phyloP scores from a whole-genome alignment of 1,140 invertebrate species.

The Tetraneura akinire region DNA sequence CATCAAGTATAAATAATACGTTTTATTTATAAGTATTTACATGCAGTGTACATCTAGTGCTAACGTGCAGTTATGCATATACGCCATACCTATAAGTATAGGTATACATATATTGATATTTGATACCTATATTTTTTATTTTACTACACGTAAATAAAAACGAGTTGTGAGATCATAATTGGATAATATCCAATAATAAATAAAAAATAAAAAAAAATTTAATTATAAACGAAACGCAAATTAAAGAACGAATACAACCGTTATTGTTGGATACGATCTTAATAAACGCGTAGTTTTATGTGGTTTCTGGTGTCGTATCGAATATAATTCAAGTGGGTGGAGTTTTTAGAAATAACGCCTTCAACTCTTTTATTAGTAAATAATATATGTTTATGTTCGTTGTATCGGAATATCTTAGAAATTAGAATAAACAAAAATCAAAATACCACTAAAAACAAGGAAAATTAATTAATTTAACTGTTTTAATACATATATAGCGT shows the following conservation, averaged over 20 bases:
- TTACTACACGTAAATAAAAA: slow-evolving; percentile 15
- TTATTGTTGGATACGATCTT: slow-evolving; percentile 40
- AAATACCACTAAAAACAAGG: neutral
- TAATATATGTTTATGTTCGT: neutral
- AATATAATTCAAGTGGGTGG: slow-evolving; percentile 40
- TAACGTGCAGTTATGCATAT: no score
- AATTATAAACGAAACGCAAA: slow-evolving; percentile 45
- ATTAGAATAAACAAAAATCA: neutral
- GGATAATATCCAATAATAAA: slow-evolving; percentile 42
- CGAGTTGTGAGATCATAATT: slow-evolving; percentile 42
- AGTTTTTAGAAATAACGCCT: slow-evolving; percentile 18
- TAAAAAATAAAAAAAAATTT: slow-evolving; percentile 35
- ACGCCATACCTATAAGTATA: no score
- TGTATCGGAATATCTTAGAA: neutral
- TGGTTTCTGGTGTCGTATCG: slow-evolving; percentile 38
- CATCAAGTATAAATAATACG: no score
- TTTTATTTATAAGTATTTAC: no score
- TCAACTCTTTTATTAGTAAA: slow-evolving; percentile 12
- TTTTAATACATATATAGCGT: neutral
- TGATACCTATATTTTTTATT: neutral
- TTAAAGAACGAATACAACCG: neutral
- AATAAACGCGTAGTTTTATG: slow-evolving; percentile 14
- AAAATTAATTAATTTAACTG: no score
- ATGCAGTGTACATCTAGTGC: no score
- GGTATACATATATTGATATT: neutral